These are phyloP conservation scores for Fragum sueziense DNA, from an alignment of 2,888 invertebrate species.

Conservation along the genomic window DNA sequence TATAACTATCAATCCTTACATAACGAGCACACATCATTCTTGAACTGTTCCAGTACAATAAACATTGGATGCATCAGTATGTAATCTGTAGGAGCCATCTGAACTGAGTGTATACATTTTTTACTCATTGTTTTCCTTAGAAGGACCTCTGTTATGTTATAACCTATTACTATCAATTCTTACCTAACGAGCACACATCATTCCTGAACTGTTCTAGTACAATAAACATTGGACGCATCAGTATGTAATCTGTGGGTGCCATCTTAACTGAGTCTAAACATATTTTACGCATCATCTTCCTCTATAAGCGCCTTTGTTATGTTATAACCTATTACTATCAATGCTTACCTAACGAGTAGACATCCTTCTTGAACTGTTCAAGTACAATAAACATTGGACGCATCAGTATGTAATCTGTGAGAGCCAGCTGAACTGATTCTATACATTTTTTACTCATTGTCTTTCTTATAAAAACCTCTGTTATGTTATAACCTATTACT, in stretches of 20 bases:
- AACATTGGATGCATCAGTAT: slow-evolving; percentile 15
- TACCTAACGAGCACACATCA: neutral
- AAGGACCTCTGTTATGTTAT: neutral
- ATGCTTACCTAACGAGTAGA: slow-evolving; percentile 11
- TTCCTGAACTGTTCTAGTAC: neutral
- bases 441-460: too few relatives aligned
- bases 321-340: too few relatives aligned
- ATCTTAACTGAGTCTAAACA: slow-evolving; percentile 12
- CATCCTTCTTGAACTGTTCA: neutral
- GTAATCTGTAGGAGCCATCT: neutral
- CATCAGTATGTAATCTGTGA: neutral
- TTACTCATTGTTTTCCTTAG: neutral
- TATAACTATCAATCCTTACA: too few relatives aligned
- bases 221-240: slow-evolving; percentile 6
- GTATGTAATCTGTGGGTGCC: neutral
- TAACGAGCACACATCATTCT: slow-evolving; percentile 1
- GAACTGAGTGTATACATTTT: slow-evolving; percentile 10
- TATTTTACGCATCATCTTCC: too few relatives aligned
- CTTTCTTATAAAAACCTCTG: too few relatives aligned
- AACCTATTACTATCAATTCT: neutral
- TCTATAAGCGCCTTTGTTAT: too few relatives aligned
- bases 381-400: slow-evolving; percentile 1
- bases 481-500: too few relatives aligned
- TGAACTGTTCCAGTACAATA: neutral
- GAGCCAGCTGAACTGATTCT: slow-evolving; percentile 1